These are phyloP conservation scores for Drosophila leonis DNA, from an alignment of 2,888 invertebrate genomes.

Conservation along the genomic window DNA sequence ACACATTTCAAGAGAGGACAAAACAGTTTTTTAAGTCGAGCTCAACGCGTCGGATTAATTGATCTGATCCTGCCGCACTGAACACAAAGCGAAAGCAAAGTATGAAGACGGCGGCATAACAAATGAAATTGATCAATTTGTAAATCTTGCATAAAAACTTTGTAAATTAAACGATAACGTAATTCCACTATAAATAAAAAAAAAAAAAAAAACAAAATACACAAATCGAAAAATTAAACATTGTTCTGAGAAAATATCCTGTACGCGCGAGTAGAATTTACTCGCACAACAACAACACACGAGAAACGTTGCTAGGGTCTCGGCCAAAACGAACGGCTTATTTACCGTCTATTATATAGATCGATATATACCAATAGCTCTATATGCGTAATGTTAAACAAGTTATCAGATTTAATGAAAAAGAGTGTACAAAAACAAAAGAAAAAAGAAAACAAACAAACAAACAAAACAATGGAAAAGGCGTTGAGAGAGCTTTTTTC, in stretches of 20 bases:
- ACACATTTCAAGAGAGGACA: constrained; percentile 44
- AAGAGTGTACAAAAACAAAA: constrained; percentile 57
- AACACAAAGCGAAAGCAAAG: neutral
- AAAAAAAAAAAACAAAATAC: constrained; percentile 5
- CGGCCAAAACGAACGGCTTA: constrained; percentile 19
- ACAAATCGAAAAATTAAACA: constrained; percentile 39
- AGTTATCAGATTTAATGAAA: constrained; percentile 38
- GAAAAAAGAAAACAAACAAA: constrained; percentile 5
- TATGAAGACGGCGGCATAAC: constrained; percentile 8
- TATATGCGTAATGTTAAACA: constrained; percentile 43
- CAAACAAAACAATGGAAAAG: constrained; percentile 30
- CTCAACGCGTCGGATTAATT: constrained; percentile 12
- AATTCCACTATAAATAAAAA: constrained; percentile 77
- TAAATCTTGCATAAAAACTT: constrained; percentile 56
- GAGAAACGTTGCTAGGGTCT: constrained; percentile 27
- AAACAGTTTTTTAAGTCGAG: constrained; percentile 38
- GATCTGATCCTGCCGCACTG: constrained; percentile 11
- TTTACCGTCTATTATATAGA: constrained; percentile 26
- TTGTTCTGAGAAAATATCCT: constrained; percentile 28
- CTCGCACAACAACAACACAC: neutral
- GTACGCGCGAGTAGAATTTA: constrained; percentile 12
- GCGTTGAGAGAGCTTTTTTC: constrained; percentile 29
- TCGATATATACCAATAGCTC: constrained; percentile 47
- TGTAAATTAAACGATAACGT: constrained; percentile 76
- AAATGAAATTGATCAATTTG: constrained; percentile 31